Evolutionary conservation across 1,140 invertebrate species (phyloP), one percentile per base, ranked within the genome.

Genomic region (Ditylenchus dipsaci): DNA sequence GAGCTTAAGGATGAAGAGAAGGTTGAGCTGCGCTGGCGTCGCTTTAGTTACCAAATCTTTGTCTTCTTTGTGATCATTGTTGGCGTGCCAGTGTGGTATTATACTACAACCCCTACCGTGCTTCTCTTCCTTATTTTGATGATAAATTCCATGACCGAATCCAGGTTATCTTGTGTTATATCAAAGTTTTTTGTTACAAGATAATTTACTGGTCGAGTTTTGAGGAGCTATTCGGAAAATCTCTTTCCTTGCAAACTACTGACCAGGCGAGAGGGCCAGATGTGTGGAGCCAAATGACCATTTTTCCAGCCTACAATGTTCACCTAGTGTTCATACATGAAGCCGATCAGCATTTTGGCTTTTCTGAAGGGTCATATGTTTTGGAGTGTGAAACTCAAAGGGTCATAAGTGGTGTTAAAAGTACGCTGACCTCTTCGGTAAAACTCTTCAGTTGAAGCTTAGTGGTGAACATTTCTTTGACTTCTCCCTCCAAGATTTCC

Each of bases 41-140:
- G 69, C 11, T 27, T 76, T 23, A 33, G 47, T 5, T 76, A 47
- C 27, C 68, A 58, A 11, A 26, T 60, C 8, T 75, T 64, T 49
- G 43, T 68, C 21, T 56, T 76, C 26, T 38, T 74, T 30, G 21
- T 73, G 19, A 26, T 76, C 23, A 17, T 74, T 30, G 43, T 77
- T 43, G 76, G 76, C 11, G 13, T 73, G 1, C 74, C 76, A 23
- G 19, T 76, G 17, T 76, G 74, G 74, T 78, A 63, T 47, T 43
- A 78, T 8, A 76, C 74, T 21, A 76, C 74, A 13, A 80, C 69
- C 13, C 74, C 74, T 75, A 76, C 57, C 63, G 74, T 3, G 76
- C 76, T 1, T 13, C 61, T 11, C 53, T 73, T 1, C 47, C 73
- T 29, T 19, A 42, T 42, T 49, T 72, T 58, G 70, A 57, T 13